These are phyloP conservation scores for Chrysolina haemoptera DNA, from an alignment of 2,888 invertebrate species.

Conservation along the genomic window DNA sequence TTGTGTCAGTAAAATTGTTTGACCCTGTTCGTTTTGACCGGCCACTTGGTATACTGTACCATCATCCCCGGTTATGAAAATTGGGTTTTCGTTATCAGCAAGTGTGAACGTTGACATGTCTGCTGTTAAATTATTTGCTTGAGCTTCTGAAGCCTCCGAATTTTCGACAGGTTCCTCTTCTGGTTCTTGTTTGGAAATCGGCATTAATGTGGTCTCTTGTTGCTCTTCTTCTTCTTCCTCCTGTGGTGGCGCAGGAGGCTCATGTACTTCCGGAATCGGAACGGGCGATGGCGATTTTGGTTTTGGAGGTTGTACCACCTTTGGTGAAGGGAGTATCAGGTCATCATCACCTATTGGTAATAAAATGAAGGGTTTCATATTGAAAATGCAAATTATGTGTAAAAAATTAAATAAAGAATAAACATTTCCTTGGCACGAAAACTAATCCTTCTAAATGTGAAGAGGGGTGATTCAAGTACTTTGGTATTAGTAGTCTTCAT, in stretches of 20 bases:
- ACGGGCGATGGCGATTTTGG: constrained; percentile 13
- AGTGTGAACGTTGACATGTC: constrained; percentile 63
- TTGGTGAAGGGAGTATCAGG: constrained; percentile 30
- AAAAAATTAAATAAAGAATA: too few species aligned
- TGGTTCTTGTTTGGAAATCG: constrained; percentile 14
- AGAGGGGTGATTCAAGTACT: too few species aligned
- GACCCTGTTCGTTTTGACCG: constrained; percentile 84
- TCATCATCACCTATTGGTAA: constrained; percentile 36
- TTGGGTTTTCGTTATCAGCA: constrained; percentile 73
- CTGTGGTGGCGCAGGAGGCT: constrained; percentile 65
- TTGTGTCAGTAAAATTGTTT: constrained; percentile 82
- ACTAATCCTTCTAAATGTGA: too few species aligned
- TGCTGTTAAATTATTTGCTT: constrained; percentile 34
- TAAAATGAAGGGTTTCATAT: not conserved
- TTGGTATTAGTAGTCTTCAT: too few species aligned
- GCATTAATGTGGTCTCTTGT: constrained; percentile 8
- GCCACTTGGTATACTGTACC: constrained; percentile 83
- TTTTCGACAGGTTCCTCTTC: constrained; percentile 26
- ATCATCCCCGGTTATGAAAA: constrained; percentile 87
- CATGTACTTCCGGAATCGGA: constrained; percentile 16
- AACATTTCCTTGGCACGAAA: too few species aligned
- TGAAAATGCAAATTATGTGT: too few species aligned
- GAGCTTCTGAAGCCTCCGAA: constrained; percentile 27
- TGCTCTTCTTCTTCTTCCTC: constrained; percentile 17
- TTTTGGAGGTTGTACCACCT: constrained; percentile 20